A percentile compares a stretch with the other conserved stretches of the same genome.
These are phyloP conservation scores for Hyppa rectilinea DNA, from an alignment of 2,888 invertebrate species.

Conservation along the genomic window DNA sequence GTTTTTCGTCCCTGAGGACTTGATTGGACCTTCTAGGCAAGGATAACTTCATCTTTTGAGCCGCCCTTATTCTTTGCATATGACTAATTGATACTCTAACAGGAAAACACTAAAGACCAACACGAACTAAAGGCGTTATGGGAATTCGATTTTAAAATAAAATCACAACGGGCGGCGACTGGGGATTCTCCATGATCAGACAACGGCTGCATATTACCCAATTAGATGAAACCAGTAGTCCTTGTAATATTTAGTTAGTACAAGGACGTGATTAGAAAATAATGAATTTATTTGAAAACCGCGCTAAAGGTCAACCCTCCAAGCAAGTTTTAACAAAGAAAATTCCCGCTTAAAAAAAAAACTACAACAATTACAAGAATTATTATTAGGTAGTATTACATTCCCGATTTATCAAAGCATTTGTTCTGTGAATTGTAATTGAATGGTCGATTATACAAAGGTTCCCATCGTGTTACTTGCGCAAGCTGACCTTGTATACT, in stretches of 20 bases:
- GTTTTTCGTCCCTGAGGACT: not conserved
- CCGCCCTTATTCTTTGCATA: not conserved
- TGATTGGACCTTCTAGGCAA: not conserved
- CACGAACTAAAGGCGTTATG: slow-evolving; percentile 9
- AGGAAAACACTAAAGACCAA: not conserved
- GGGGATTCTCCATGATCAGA: not conserved
- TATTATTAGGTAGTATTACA: slow-evolving; percentile 37
- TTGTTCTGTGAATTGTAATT: slow-evolving; percentile 58
- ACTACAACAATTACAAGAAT: slow-evolving; percentile 32
- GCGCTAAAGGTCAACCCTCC: not conserved
- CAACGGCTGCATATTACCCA: slow-evolving; percentile 8
- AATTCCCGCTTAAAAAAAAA: slow-evolving; percentile 17
- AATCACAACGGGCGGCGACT: not conserved
- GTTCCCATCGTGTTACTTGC: slow-evolving; percentile 74
- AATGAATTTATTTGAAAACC: slow-evolving; percentile 16
- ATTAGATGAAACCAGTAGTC: not conserved
- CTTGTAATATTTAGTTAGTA: not conserved
- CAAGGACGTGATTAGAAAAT: slow-evolving; percentile 2
- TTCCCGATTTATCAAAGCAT: slow-evolving; percentile 45
- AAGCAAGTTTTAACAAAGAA: slow-evolving; percentile 7
- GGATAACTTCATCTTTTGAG: not conserved
- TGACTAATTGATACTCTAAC: not conserved
- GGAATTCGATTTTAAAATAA: slow-evolving; percentile 18
- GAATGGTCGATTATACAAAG: slow-evolving; percentile 63
- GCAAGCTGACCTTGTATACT: slow-evolving; percentile 73